These are phyloP conservation scores for Eudemis profundana DNA, from an alignment of 2,888 invertebrate genomes.

Conservation along the genomic window DNA sequence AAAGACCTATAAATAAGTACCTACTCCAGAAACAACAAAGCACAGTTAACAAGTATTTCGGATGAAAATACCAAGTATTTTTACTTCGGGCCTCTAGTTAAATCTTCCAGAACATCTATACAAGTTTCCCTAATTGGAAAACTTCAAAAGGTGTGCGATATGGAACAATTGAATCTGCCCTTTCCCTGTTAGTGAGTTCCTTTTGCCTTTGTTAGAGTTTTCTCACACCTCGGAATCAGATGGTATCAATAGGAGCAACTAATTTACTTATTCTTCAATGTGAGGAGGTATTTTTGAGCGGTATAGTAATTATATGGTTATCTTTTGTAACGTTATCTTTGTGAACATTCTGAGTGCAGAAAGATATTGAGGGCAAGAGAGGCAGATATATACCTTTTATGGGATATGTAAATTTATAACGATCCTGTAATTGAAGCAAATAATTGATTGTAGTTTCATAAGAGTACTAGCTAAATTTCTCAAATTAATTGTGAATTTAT, in stretches of 20 bases:
- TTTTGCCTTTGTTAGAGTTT: slow-evolving; percentile 36
- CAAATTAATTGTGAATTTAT: background rate
- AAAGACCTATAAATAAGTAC: no score
- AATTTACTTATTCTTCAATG: background rate
- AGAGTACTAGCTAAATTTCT: background rate
- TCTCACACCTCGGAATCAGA: slow-evolving; percentile 24
- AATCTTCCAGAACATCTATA: slow-evolving; percentile 63
- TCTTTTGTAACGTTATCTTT: no score
- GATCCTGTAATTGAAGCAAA: no score
- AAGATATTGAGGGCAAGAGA: no score
- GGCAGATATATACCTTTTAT: no score
- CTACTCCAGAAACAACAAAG: background rate
- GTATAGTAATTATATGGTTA: no score
- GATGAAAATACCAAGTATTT: slow-evolving; percentile 21
- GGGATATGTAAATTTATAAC: no score
- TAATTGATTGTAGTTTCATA: no score
- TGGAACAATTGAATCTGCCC: slow-evolving; percentile 65
- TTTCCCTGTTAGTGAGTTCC: slow-evolving; percentile 42
- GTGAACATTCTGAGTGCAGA: no score
- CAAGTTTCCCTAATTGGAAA: slow-evolving; percentile 72
- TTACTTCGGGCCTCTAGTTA: slow-evolving; percentile 58
- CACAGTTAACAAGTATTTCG: background rate
- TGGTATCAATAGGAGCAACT: background rate
- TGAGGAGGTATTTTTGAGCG: no score
- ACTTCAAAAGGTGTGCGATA: slow-evolving; percentile 72